These are phyloP conservation scores for Leptopterna dolabrata DNA, from an alignment of 2,888 invertebrate genomes.

Conservation along the genomic window DNA sequence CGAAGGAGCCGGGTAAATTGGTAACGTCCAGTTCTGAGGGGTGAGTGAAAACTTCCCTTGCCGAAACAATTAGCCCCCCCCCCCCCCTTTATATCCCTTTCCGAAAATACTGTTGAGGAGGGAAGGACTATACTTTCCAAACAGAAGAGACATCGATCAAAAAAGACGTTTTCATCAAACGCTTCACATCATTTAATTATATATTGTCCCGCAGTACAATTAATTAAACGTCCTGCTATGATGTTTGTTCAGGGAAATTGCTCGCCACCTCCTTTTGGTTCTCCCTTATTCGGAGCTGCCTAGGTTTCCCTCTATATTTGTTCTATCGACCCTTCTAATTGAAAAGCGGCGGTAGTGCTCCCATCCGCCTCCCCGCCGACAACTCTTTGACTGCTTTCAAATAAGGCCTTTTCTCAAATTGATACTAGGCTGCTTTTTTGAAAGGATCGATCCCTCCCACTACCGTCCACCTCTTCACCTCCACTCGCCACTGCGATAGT, in stretches of 20 bases:
- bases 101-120: not conserved
- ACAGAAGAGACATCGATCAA: constrained; percentile 40
- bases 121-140: not conserved
- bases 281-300: constrained; percentile 44
- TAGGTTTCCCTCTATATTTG: constrained; percentile 54
- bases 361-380: not conserved
- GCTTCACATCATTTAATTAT: constrained; percentile 55
- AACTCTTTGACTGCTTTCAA: constrained; percentile 39
- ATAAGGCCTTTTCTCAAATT: constrained; percentile 39
- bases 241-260: constrained; percentile 55
- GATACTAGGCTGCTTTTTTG: constrained; percentile 30
- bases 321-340: constrained; percentile 55
- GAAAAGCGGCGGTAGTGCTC: constrained; percentile 38
- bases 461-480: not conserved
- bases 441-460: constrained; percentile 15
- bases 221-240: constrained; percentile 52
- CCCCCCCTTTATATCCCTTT: constrained; percentile 29
- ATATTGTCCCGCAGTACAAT: constrained; percentile 50
- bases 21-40: constrained; percentile 29
- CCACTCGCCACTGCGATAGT: not conserved
- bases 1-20: constrained; percentile 9
- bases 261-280: constrained; percentile 51
- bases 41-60: constrained; percentile 24
- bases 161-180: constrained; percentile 49
- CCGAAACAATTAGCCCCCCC: constrained; percentile 54